phyloP scores from a whole-genome alignment of 2,797 vertebrate species.

The Gadopsis marmoratus region DNA sequence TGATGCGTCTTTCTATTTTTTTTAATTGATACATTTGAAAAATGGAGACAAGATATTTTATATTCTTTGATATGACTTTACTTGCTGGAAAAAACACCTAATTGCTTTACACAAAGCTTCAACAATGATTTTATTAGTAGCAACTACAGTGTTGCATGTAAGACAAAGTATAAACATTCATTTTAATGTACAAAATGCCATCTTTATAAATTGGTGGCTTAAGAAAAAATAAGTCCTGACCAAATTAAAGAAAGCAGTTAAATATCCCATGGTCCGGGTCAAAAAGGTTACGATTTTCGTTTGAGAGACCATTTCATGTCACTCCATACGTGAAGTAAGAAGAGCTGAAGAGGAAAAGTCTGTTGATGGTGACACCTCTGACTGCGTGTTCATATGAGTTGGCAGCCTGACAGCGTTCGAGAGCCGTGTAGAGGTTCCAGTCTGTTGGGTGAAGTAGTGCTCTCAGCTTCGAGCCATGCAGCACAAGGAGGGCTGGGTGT shows the following conservation, averaged over 20 bases:
- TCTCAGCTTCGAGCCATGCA: conserved; percentile 63
- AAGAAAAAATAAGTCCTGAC: neutral
- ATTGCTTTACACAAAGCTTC: neutral
- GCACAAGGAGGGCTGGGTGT: conserved; percentile 75
- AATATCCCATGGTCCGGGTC: neutral
- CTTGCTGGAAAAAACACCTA: too few species aligned
- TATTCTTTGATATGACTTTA: neutral
- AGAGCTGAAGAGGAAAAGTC: conserved; percentile 35
- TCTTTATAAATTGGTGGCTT: neutral
- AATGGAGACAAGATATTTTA: neutral
- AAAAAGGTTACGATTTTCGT: conserved; percentile 1
- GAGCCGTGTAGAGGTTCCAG: conserved; percentile 63
- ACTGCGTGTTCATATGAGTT: conserved; percentile 58
- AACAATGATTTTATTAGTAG: conserved; percentile 16
- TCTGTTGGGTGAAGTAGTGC: conserved; percentile 75
- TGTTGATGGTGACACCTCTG: conserved; percentile 65
- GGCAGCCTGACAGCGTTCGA: conserved; percentile 66
- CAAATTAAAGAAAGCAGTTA: neutral
- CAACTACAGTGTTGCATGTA: neutral
- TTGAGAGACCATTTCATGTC: conserved; percentile 16
- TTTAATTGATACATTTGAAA: neutral
- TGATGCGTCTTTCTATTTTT: neutral
- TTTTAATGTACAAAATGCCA: neutral
- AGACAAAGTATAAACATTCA: neutral
- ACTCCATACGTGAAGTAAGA: conserved; percentile 34